Conservation (phyloP, 2,797 vertebrate species). For the Neosilurus mollespiculum region DNA sequence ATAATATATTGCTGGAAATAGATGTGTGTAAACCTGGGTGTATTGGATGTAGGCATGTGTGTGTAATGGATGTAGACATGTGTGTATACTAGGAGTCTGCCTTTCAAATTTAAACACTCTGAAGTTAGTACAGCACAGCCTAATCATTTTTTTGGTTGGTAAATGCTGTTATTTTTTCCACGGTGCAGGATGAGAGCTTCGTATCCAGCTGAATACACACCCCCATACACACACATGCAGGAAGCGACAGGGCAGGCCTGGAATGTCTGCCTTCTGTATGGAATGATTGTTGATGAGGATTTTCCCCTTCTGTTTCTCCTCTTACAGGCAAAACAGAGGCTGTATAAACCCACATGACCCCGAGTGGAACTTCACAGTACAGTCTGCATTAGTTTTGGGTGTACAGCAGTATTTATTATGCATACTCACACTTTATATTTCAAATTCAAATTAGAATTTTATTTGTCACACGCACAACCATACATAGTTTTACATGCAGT, state of each 20-base stretch:
- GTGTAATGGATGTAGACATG: not conserved
- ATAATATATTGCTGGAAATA: conserved; percentile 1
- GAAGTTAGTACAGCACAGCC: not conserved
- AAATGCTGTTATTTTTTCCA: not conserved
- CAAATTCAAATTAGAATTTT: not conserved
- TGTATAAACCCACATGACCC: conserved; percentile 31
- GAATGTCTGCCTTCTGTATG: conserved; percentile 36
- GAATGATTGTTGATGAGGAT: conserved; percentile 3
- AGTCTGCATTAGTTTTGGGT: not conserved
- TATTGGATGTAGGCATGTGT: not conserved
- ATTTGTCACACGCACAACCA: too few relatives aligned
- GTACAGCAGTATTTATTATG: not conserved
- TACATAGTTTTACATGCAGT: too few relatives aligned
- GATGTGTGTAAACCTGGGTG: not conserved
- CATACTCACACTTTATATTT: not conserved
- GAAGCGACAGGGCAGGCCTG: conserved; percentile 11
- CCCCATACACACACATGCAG: conserved; percentile 4
- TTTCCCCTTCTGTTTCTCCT: conserved; percentile 32
- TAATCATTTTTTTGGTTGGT: too few relatives aligned
- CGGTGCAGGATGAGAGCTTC: too few relatives aligned
- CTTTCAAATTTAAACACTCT: not conserved
- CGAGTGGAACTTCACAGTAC: not conserved
- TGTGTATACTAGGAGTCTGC: not conserved
- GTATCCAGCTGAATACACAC: conserved; percentile 5
- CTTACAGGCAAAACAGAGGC: not conserved